Conservation (phyloP, 2,888 invertebrate genomes). For the Pammene fasciana region DNA sequence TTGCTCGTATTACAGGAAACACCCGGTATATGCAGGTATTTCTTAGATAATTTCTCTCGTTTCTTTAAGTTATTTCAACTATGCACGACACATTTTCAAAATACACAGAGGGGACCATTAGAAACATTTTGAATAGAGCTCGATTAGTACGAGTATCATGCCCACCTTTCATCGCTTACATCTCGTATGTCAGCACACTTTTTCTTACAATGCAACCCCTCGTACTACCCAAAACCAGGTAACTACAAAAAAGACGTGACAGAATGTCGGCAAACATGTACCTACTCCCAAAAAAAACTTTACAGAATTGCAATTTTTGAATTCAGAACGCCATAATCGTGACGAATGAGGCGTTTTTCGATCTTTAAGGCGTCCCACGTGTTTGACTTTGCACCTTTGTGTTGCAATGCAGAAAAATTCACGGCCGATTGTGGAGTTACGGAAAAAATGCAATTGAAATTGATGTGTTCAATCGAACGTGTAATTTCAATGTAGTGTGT, state of each 20-base stretch:
- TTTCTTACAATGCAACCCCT: conserved; percentile 65
- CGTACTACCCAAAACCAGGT: conserved; percentile 75
- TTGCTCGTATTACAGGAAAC: too few relatives aligned
- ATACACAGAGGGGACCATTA: conserved; percentile 30
- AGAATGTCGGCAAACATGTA: conserved; percentile 83
- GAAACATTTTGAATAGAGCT: conserved; percentile 42
- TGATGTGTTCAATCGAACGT: conserved; percentile 60
- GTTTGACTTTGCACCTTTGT: conserved; percentile 69
- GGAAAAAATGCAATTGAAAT: conserved; percentile 64
- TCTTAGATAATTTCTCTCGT: not conserved
- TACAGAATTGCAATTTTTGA: conserved; percentile 61
- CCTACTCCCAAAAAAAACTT: conserved; percentile 67
- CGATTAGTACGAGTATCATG: conserved; percentile 54
- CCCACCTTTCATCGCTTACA: conserved; percentile 51
- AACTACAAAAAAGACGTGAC: conserved; percentile 78
- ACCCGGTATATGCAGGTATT: not conserved
- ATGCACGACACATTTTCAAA: conserved; percentile 4
- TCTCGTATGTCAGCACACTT: conserved; percentile 72
- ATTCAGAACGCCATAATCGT: conserved; percentile 52
- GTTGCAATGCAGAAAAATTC: conserved; percentile 72
- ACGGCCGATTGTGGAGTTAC: conserved; percentile 70
- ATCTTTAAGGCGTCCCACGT: conserved; percentile 75
- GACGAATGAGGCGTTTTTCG: conserved; percentile 66
- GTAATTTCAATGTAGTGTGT: conserved; percentile 54
- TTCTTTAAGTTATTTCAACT: not conserved